A percentile compares a stretch with the other conserved stretches of the same genome.
These are phyloP conservation scores for Sterrhoptilus dennistouni DNA, from an alignment of 2,113 vertebrate species.

Conservation along the genomic window DNA sequence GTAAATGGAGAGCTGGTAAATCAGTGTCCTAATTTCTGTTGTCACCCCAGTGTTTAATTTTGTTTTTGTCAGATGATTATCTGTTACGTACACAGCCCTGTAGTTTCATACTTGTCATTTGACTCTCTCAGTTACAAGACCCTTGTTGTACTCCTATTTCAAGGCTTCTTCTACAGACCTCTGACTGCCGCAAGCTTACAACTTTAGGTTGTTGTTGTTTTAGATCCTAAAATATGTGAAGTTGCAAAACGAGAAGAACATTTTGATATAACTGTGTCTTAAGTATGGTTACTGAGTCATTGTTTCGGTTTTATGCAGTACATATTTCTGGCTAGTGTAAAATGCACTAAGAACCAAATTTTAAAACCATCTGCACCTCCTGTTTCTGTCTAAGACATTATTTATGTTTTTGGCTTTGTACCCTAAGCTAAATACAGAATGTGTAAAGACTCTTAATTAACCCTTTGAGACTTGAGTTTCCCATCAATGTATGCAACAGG, in stretches of 20 bases:
- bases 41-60: neutral
- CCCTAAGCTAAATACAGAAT: constrained; percentile 73
- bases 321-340: constrained; percentile 68
- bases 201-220: neutral
- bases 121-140: neutral
- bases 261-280: constrained; percentile 16
- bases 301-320: constrained; percentile 49
- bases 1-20: constrained; percentile 32
- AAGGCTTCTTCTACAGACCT: neutral
- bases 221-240: neutral
- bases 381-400: constrained; percentile 75
- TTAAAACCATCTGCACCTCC: constrained; percentile 77
- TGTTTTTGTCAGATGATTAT: neutral
- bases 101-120: neutral
- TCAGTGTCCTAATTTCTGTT: constrained; percentile 22
- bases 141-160: neutral
- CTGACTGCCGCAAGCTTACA: neutral
- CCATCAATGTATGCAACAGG: constrained; percentile 66
- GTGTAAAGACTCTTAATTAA: constrained; percentile 80
- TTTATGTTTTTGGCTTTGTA: constrained; percentile 80
- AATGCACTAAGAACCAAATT: constrained; percentile 71
- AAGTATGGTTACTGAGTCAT: constrained; percentile 66
- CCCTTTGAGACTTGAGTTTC: constrained; percentile 78
- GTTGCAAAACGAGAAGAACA: neutral
- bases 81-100: neutral